Evolutionary conservation across 2,113 vertebrate species (phyloP), one percentile per base, ranked within the genome.

Genomic region (Chaetura pelagica): DNA sequence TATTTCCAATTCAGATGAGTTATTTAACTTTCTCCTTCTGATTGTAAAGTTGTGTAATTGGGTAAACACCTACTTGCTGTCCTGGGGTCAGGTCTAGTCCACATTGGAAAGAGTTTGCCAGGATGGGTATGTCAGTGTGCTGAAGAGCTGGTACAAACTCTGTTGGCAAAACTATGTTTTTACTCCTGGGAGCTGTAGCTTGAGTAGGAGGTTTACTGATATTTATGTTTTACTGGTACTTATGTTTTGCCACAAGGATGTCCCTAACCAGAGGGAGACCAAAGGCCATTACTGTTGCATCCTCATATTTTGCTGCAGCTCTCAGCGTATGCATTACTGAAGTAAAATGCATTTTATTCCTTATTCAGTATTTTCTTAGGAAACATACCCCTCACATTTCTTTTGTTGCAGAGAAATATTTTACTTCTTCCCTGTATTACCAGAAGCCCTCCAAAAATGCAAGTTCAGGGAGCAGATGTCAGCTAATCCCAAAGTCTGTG

Each of bases 401-500:
- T 84, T 67, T 38, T 67, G 59, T 71, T 84, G 57, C 32, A 61
- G 40, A 78, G 83, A 77, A 93, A 81, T 57, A 32, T 81, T 95
- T 95, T 44, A 51, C 48, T 81, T 90, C 59, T 80, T 84, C 81
- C 44, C 69, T 84, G 58, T 90, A 24, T 49, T 80, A 74, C 82
- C 58, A 85, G 71, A 93, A 87, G 82, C 55, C 3, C 1, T 0
- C 38, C 66, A 92, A 84, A 92, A 92, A 90, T 57, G 20, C n/a
- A 87, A 95, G 40, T 91, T 87, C 72, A 68, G 64, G 84, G 90
- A 95, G 80, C 83, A 97, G 83, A 92, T 90, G 79, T 89, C 92
- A 75, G 54, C 83, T 96, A 93, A 96, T 93, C 80, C 83, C 64
- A 35, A 91, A 95, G 77, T 81, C 93, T 92, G 68, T 54, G 54